phyloP scores from a whole-genome alignment of 2,888 invertebrate species.

The Unio pictorum region DNA sequence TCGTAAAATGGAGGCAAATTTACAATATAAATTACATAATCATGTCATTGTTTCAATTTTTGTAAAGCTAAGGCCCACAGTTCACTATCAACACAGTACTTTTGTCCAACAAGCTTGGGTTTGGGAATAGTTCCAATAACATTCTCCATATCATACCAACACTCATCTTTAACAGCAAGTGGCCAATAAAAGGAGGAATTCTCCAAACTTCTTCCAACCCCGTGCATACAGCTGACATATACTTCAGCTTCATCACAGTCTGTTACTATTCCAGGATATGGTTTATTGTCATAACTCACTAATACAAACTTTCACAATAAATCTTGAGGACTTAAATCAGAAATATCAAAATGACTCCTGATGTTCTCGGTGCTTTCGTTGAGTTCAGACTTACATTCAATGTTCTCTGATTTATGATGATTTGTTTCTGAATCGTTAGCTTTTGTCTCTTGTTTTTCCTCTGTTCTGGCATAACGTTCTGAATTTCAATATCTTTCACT shows the following conservation, averaged over 20 bases:
- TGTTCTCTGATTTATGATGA: background rate
- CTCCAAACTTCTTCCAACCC: slow-evolving; percentile 2
- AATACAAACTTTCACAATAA: slow-evolving; percentile 6
- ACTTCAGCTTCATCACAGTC: slow-evolving; percentile 12
- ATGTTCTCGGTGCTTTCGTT: background rate
- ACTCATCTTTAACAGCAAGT: slow-evolving; percentile 4
- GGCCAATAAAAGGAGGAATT: slow-evolving; percentile 11
- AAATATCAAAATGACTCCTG: background rate
- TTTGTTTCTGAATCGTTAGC: background rate
- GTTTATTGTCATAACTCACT: slow-evolving; percentile 7
- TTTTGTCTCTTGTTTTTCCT: slow-evolving; percentile 1
- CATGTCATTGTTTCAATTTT: too few relatives aligned
- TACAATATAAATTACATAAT: too few relatives aligned
- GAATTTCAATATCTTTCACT: too few relatives aligned
- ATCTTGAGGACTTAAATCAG: slow-evolving; percentile 2
- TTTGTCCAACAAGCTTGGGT: slow-evolving; percentile 5
- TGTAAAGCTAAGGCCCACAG: background rate
- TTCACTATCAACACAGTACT: slow-evolving; percentile 3
- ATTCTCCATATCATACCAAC: slow-evolving; percentile 15
- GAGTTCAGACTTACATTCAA: slow-evolving; percentile 1
- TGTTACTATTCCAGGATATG: slow-evolving; percentile 9
- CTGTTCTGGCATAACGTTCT: too few relatives aligned
- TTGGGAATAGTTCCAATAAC: slow-evolving; percentile 9
- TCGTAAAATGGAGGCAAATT: too few relatives aligned
- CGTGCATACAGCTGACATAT: slow-evolving; percentile 11